Evolutionary conservation across 1,140 invertebrate genomes (phyloP), one percentile per base, ranked within the genome.

Genomic region (Planococcus citri): DNA sequence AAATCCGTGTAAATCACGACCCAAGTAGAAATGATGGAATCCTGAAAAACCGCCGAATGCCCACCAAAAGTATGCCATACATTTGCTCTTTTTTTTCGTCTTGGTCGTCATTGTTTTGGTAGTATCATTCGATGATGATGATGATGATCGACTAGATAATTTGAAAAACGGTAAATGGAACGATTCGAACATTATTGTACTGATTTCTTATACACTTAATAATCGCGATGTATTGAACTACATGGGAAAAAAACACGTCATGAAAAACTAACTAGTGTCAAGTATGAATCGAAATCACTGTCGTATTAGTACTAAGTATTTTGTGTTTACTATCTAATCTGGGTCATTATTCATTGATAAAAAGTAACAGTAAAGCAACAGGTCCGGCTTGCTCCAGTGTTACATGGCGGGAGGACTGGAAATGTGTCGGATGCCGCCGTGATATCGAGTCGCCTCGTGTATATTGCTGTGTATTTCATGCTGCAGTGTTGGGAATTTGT

Each of bases 11-110:
- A 86, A 82, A 77, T 96, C 92, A 70, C 94, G 80, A 60, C 85
- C 84, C 58, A 97, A 80, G 77, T 97, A 97, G 75, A 96, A 84
- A 77, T 96, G 92, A 80, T 98, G 95, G 1, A 92, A 78, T 0
- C 94, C 94, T 73, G 92, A 87, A 73, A 90, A 80, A 10, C 94
- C 94, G 33, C 91, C 91, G 72, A 93, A 82, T 0, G 94, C 75
- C 94, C 94, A 96, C 20, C 91, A 79, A 20, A 95, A 57, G 77
- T 94, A 95, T 0, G 93, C 84, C 72, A 83, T 72, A 27, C 85
- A 74, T n/a, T 89, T 76, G 71, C 87, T 90, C 76, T 92, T 91
- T 70, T 83, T 70, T 2, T 68, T 70, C 4, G 1, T 51, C 17
- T 51, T 51, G 6, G 10, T 20, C 41, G 17, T 17, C 41, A 51